Base-by-base conservation (phyloP, 2,797 vertebrate species). In the Meriones psammophilus region DNA sequence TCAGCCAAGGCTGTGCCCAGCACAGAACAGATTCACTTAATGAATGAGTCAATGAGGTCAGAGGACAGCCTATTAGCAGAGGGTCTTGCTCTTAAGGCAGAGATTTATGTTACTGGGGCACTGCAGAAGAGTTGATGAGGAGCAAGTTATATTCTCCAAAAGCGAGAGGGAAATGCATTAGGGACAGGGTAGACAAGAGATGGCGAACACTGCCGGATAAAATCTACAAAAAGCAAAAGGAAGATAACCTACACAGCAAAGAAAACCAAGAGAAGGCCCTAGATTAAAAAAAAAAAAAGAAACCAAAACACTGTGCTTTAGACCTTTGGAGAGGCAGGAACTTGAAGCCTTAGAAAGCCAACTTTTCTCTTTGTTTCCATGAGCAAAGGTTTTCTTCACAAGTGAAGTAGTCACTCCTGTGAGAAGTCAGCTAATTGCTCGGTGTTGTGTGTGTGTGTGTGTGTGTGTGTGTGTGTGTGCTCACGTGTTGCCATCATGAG, bases 121-220 rank as follows among this genome's bases (percentile, higher is more conserved):
- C 64, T 64, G 13, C 54, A 68, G 60, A 83, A 76, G 88, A 17
- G 33, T 81, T 60, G 77, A 86, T 88, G 66, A 91, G 58, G 20
- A 81, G 42, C 95, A 76, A 50, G 64, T 17, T 62, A 83, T 95
- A 80, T 77, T 92, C 74, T 95, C 83, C 50, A 94, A 89, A 89
- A 89, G 8, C 10, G 62, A 80, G 18, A 50, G 14, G 66, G 80
- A 95, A 85, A 94, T 74, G n/a, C 66, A 84, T 62, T 89, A 66
- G 42, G 91, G 88, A 93, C 5, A 24, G 20, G 88, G 96, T 24
- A 94, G 50, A 26, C 10, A n/a, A 18, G 42, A 87, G 39, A 42
- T 50, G 79, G 60, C 14, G 91, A 91, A 94, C 50, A 91, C 20
- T 30, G 69, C 13, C 26, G 58, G 94, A 92, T 81, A 54, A 94